phyloP scores from a whole-genome alignment of 2,113 vertebrate genomes.

The Miniopterus natalensis region DNA sequence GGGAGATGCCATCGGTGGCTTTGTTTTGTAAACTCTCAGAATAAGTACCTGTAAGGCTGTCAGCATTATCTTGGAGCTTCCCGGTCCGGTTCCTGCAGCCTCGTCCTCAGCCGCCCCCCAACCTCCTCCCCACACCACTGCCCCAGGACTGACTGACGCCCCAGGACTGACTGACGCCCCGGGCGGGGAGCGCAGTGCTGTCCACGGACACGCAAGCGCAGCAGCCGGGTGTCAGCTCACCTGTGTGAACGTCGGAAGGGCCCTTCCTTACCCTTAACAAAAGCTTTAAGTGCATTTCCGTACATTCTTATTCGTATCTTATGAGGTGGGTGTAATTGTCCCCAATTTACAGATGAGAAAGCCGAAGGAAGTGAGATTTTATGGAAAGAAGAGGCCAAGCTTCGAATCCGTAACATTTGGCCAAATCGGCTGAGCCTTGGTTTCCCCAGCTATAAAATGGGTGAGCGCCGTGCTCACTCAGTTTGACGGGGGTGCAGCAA shows the following conservation, averaged over 20 bases:
- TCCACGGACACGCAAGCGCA: background rate
- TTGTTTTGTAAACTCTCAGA: conserved; percentile 16
- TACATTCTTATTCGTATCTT: background rate
- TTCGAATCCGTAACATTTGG: background rate
- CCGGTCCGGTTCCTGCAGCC: background rate
- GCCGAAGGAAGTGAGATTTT: background rate
- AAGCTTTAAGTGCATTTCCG: background rate
- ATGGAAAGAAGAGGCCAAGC: background rate
- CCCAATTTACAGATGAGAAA: background rate
- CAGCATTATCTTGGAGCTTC: background rate
- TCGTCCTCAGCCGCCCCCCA: background rate
- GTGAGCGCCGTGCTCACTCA: background rate
- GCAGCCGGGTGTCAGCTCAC: background rate
- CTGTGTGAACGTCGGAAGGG: background rate
- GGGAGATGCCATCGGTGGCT: background rate
- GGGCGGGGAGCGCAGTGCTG: background rate
- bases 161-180: conserved; percentile 11
- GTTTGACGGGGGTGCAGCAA: no score
- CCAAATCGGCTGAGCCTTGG: background rate
- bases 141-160: background rate
- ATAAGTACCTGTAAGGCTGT: background rate
- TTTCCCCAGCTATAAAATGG: background rate
- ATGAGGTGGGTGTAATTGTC: background rate
- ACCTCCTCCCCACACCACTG: background rate
- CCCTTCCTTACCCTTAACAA: background rate